Conservation (phyloP, 2,113 vertebrate genomes). For the Erythrolamprus reginae region DNA sequence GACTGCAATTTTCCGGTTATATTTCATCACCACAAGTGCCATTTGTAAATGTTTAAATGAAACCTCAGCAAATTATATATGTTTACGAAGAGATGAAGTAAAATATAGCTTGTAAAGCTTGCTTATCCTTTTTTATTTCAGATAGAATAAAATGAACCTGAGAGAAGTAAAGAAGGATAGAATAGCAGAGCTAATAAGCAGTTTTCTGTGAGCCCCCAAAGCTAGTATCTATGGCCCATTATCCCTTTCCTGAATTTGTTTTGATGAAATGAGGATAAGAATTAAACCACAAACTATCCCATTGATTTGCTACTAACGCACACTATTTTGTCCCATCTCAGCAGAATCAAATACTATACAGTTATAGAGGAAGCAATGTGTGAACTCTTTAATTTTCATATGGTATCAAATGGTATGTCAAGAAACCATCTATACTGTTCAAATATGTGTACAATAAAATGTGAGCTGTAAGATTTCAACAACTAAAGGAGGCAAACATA, state of each 20-base stretch:
- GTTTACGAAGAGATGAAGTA: slow-evolving; percentile 60
- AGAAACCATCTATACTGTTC: background rate
- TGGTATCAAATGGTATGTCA: background rate
- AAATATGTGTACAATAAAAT: background rate
- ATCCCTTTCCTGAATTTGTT: background rate
- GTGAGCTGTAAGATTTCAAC: no score
- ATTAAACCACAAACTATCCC: background rate
- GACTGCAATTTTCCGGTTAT: slow-evolving; percentile 55
- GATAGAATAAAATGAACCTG: no score
- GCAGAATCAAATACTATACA: no score
- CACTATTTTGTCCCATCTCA: background rate
- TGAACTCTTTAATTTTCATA: background rate
- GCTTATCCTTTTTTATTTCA: background rate
- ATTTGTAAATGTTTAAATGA: slow-evolving; percentile 60
- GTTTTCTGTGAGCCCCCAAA: background rate
- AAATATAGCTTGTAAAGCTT: slow-evolving; percentile 45
- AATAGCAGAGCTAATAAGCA: background rate
- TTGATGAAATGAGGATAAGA: background rate
- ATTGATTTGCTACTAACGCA: background rate
- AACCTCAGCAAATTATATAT: slow-evolving; percentile 58
- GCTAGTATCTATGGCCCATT: background rate
- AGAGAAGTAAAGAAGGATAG: background rate
- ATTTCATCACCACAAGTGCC: slow-evolving; percentile 60
- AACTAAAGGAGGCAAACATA: no score
- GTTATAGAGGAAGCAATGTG: background rate